These are phyloP conservation scores for Drosophila rellima DNA, from an alignment of 2,888 invertebrate species.

Conservation along the genomic window DNA sequence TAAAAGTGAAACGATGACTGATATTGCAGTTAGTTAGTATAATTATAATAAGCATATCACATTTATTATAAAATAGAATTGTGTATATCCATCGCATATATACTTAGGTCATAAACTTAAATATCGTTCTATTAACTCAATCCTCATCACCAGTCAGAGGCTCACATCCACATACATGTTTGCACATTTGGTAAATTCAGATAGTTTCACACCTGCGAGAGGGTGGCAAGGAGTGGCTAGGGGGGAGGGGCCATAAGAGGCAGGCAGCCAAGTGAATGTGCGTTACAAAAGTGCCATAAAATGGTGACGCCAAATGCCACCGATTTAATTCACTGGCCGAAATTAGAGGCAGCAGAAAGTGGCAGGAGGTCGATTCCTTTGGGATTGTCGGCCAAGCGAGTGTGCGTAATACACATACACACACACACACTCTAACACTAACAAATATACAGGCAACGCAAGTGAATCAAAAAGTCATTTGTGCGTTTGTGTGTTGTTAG, in stretches of 20 bases:
- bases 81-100: too few relatives aligned
- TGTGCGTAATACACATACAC: conserved; percentile 8
- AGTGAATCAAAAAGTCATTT: conserved; percentile 80
- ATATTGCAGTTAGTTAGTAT: too few relatives aligned
- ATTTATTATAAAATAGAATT: too few relatives aligned
- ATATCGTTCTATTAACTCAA: too few relatives aligned
- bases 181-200: conserved; percentile 46
- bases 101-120: too few relatives aligned
- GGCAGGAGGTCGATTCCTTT: conserved; percentile 55
- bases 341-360: conserved; percentile 6
- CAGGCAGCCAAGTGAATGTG: conserved; percentile 49
- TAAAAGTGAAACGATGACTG: too few relatives aligned
- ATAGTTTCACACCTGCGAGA: conserved; percentile 73
- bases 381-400: conserved; percentile 47
- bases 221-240: neutral
- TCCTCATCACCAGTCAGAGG: neutral
- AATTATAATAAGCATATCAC: too few relatives aligned
- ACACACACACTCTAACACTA: conserved; percentile 8
- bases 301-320: conserved; percentile 65
- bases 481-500: conserved; percentile 44
- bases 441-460: conserved; percentile 15
- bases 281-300: conserved; percentile 64
- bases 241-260: neutral
- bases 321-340: conserved; percentile 59
- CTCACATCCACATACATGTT: conserved; percentile 5